phyloP scores from a whole-genome alignment of 2,113 vertebrate genomes.

The Petaurus breviceps region DNA sequence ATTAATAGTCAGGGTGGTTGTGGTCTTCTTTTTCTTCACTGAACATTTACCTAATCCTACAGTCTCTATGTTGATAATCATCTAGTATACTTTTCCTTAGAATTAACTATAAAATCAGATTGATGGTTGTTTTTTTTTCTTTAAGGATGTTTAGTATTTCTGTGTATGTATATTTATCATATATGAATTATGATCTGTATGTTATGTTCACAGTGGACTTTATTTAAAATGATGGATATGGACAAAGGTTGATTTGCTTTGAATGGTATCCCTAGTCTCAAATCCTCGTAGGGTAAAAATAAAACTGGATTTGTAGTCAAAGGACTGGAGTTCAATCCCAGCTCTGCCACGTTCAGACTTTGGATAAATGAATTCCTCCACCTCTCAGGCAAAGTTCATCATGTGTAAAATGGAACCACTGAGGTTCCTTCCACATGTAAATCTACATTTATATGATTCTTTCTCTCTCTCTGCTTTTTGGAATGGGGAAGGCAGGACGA shows the following conservation, averaged over 20 bases:
- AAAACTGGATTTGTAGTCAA: background rate
- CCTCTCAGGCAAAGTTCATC: background rate
- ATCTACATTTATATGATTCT: background rate
- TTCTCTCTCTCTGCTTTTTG: no score
- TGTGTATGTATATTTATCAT: background rate
- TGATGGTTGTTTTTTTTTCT: background rate
- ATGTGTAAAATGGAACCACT: background rate
- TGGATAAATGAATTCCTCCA: background rate
- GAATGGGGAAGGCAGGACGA: no score
- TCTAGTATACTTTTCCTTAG: background rate
- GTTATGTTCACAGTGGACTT: background rate
- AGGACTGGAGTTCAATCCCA: background rate
- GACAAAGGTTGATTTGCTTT: background rate
- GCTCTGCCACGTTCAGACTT: background rate
- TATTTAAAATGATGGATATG: background rate
- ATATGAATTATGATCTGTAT: background rate
- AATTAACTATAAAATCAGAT: background rate
- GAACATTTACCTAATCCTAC: background rate
- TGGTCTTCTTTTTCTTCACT: conserved; percentile 14
- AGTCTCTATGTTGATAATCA: background rate
- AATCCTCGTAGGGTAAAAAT: background rate
- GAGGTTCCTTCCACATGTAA: background rate
- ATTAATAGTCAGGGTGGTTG: conserved; percentile 4
- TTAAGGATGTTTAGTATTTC: background rate
- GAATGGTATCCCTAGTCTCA: background rate